These are phyloP conservation scores for Diachasmimorpha longicaudata DNA, from an alignment of 1,140 invertebrate genomes.

Conservation along the genomic window DNA sequence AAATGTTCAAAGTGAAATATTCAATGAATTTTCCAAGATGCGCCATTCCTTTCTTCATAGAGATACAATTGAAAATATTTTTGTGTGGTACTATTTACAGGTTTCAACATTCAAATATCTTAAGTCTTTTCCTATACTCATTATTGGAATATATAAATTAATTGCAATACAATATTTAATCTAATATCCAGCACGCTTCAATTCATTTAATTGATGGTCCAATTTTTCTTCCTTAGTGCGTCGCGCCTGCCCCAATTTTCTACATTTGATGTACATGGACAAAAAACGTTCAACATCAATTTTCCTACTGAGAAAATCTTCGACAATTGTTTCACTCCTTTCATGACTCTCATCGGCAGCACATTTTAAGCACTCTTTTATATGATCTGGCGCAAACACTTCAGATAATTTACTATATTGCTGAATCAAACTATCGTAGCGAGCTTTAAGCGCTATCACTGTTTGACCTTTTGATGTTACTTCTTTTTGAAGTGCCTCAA, in stretches of 20 bases:
- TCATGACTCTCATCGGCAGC: slow-evolving; percentile 74
- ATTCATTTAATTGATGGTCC: slow-evolving; percentile 72
- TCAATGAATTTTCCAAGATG: too few relatives aligned
- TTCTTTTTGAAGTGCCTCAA: slow-evolving; percentile 68
- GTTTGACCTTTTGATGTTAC: slow-evolving; percentile 70
- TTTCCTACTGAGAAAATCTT: slow-evolving; percentile 75
- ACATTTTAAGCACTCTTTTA: slow-evolving; percentile 69
- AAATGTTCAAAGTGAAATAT: too few relatives aligned
- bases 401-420: slow-evolving; percentile 75
- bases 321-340: slow-evolving; percentile 76
- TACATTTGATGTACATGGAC: slow-evolving; percentile 71
- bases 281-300: slow-evolving; percentile 79
- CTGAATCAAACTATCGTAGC: slow-evolving; percentile 72
- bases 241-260: slow-evolving; percentile 73
- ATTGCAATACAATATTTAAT: slow-evolving; percentile 13
- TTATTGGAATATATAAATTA: slow-evolving; percentile 36
- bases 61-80: background rate
- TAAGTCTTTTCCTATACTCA: background rate
- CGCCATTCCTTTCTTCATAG: too few relatives aligned
- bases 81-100: background rate
- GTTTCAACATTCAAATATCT: background rate
- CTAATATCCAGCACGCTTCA: slow-evolving; percentile 70
- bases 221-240: slow-evolving; percentile 80
- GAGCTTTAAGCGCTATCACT: slow-evolving; percentile 72
- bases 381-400: slow-evolving; percentile 75